These are phyloP conservation scores for Clavelina lepadiformis DNA, from an alignment of 23 tunicate species.

Conservation along the genomic window DNA sequence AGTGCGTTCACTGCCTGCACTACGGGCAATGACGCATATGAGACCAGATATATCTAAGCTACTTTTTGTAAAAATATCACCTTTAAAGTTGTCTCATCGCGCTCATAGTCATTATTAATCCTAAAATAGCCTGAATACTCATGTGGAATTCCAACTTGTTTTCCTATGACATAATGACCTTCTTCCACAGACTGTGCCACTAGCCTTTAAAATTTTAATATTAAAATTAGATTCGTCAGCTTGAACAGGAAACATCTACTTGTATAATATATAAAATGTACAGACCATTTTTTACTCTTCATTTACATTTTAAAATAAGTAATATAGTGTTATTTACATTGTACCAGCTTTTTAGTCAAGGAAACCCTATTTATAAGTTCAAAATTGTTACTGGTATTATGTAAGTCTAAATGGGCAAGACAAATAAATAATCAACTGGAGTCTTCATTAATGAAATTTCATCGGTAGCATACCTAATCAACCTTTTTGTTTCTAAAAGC, in stretches of 20 bases:
- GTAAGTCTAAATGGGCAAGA: too few relatives aligned
- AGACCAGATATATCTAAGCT: too few relatives aligned
- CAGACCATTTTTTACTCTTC: background rate
- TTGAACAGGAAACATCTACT: background rate
- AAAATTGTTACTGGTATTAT: too few relatives aligned
- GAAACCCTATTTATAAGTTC: too few relatives aligned
- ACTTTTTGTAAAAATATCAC: conserved; percentile 15
- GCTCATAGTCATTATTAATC: conserved; percentile 30
- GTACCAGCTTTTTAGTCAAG: too few relatives aligned
- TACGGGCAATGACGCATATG: too few relatives aligned
- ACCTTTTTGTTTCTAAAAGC: conserved; percentile 16
- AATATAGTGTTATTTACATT: too few relatives aligned
- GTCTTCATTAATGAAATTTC: too few relatives aligned
- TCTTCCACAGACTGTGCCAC: conserved; percentile 55
- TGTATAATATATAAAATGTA: background rate
- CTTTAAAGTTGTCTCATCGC: conserved; percentile 38
- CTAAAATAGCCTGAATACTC: conserved; percentile 37
- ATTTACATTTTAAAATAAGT: too few relatives aligned
- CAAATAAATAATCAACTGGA: too few relatives aligned
- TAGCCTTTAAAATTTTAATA: conserved; percentile 14
- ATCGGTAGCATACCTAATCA: conserved; percentile 42
- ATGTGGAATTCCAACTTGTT: conserved; percentile 49
- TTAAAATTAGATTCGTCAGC: background rate
- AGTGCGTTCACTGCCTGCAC: too few relatives aligned
- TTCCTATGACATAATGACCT: conserved; percentile 74